These are phyloP conservation scores for Temnothorax curvispinosus DNA, from an alignment of 1,140 invertebrate genomes.

Conservation along the genomic window DNA sequence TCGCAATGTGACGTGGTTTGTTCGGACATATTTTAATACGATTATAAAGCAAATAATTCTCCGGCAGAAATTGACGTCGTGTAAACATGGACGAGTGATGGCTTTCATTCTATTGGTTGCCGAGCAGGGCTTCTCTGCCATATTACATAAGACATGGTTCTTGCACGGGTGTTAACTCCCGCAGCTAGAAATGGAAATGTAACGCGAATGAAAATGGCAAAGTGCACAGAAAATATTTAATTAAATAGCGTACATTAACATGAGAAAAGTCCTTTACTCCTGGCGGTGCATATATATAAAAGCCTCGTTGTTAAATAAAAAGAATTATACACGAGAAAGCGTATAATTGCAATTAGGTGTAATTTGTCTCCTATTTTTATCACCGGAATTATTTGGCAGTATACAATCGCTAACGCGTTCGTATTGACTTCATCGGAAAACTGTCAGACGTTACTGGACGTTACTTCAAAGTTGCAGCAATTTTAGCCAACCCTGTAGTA, in stretches of 20 bases:
- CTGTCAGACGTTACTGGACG: slow-evolving; percentile 11
- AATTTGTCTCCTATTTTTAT: slow-evolving; percentile 1
- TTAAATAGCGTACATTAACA: slow-evolving; percentile 5
- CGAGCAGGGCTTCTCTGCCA: slow-evolving; percentile 19
- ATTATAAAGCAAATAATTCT: slow-evolving; percentile 11
- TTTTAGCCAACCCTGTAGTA: neutral
- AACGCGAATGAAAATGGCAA: neutral
- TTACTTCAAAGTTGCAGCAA: neutral
- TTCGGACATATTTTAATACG: slow-evolving; percentile 1
- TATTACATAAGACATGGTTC: slow-evolving; percentile 45
- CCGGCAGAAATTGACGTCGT: neutral
- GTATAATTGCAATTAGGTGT: neutral
- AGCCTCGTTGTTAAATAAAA: neutral
- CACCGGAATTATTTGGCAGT: neutral
- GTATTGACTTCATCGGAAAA: neutral
- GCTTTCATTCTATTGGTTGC: slow-evolving; percentile 20
- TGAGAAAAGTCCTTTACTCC: neutral
- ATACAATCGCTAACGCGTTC: neutral
- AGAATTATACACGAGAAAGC: neutral
- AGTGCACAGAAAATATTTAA: neutral
- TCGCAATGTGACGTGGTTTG: neutral
- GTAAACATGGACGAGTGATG: neutral
- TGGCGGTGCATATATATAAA: neutral
- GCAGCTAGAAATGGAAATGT: neutral
- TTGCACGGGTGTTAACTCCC: neutral